Base-by-base conservation (phyloP, 2,888 invertebrate species). In the Quadriops clusia region DNA sequence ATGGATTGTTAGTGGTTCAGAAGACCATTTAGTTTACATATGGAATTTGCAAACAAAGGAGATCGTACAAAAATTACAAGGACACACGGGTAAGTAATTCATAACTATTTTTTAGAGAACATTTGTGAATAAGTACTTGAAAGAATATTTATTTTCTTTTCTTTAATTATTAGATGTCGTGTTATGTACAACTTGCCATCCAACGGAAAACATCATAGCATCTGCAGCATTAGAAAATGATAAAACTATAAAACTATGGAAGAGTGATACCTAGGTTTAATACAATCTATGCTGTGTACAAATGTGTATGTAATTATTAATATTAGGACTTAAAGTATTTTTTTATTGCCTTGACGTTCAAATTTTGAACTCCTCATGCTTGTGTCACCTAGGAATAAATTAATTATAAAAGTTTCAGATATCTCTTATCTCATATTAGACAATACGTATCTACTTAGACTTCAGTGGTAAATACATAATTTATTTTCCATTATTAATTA, bases 1-100 rank as follows among this genome's bases (percentile, higher is more conserved):
- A 87, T 98, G 98, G 98, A 99, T 98, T 56, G 97, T 99, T 25
- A 95, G 94, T 21, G 98, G 98, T n/a, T 97, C 97, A 3, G 98
- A 98, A 65, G 98, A 98, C 63, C 89, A 94, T 59, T 75, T 90
- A 70, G 93, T 99, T 1, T 98, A 97, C 58, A 94, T 98, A 50
- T 98, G 98, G 98, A 98, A 99, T 68, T 71, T 98, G 42, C 98
- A 99, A 60, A 94, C 95, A 8, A 97, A 97, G 64, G 97, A 99
- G 68, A 86, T 99, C 36, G 98, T 99, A 35, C 98, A 98, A 64
- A 89, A 91, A 63, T 66, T 98, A 38, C 83, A 87, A 49, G 97
- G 97, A 1, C 97, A 98, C 58, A 90, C 93, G 42, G 94, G 95
- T 77, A 75, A 68, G 3, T 30, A 17, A 25, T 22, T 25, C n/a